Conservation (phyloP, 2,797 vertebrate genomes). For the Jordanella pulchra region DNA sequence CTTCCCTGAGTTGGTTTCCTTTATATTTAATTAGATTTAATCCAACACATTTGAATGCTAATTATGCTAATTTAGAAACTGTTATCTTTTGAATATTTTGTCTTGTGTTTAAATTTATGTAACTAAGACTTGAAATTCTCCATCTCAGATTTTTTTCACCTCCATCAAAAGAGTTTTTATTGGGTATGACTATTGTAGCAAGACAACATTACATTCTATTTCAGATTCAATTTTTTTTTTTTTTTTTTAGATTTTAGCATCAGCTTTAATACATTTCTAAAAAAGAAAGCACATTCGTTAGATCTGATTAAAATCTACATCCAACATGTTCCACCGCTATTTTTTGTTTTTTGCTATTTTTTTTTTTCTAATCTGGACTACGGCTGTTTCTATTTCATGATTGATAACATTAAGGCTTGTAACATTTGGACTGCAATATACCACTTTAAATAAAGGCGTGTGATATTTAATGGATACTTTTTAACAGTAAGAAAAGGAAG, state of each 20-base stretch:
- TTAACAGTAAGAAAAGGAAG: neutral
- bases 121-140: neutral
- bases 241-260: neutral
- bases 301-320: neutral
- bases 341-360: neutral
- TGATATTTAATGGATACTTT: neutral
- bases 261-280: neutral
- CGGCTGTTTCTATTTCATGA: neutral
- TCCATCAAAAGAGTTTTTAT: neutral
- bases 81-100: neutral
- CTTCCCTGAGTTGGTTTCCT: neutral
- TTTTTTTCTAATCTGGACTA: neutral
- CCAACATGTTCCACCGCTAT: neutral
- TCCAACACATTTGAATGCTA: neutral
- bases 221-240: neutral
- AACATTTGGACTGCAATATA: neutral
- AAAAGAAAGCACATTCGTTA: neutral
- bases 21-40: neutral
- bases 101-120: neutral
- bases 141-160: too few relatives aligned
- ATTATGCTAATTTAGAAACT: neutral
- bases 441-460: neutral
- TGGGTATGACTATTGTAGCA: neutral
- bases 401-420: neutral
- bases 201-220: neutral